A percentile compares a stretch with the other conserved stretches of the same genome.
Evolutionary conservation across 2,888 invertebrate species (phyloP).

Genomic region (Malthinus flaveolus): DNA sequence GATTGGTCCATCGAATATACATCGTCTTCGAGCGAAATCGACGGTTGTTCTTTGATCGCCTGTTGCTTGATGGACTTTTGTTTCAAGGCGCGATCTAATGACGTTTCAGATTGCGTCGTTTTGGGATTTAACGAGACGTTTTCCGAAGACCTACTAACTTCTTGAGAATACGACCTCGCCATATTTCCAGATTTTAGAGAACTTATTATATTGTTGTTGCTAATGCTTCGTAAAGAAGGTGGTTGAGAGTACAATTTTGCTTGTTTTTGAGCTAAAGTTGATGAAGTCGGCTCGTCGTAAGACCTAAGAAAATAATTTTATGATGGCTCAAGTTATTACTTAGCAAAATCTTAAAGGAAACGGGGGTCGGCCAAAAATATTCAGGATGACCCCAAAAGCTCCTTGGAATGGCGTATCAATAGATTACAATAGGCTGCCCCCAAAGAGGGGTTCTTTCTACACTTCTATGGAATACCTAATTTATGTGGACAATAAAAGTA

Average conservation of each 20-base stretch:
- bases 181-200: slow-evolving; percentile 44
- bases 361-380: too few species aligned
- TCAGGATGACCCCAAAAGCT: too few species aligned
- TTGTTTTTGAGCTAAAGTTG: slow-evolving; percentile 24
- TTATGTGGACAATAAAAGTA: too few species aligned
- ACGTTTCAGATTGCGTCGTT: slow-evolving; percentile 58
- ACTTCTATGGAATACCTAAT: too few species aligned
- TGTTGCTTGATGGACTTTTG: slow-evolving; percentile 29
- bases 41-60: slow-evolving; percentile 45
- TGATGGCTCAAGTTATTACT: too few species aligned
- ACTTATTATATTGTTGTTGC: slow-evolving; percentile 47
- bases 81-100: slow-evolving; percentile 44
- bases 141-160: slow-evolving; percentile 51
- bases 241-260: slow-evolving; percentile 31
- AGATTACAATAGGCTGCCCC: too few species aligned
- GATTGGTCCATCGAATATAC: slow-evolving; percentile 72
- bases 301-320: too few species aligned
- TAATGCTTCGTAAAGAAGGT: slow-evolving; percentile 42
- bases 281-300: slow-evolving; percentile 15
- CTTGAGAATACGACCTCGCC: slow-evolving; percentile 59
- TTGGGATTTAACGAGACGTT: slow-evolving; percentile 47
- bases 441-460: too few species aligned
- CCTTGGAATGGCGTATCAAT: too few species aligned
- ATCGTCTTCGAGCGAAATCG: slow-evolving; percentile 62
- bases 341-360: too few species aligned